Percentiles rank a stretch among this genome's conserved stretches.
phyloP scores from a whole-genome alignment of 2,888 invertebrate species.

The Sphecodes monilicornis region DNA sequence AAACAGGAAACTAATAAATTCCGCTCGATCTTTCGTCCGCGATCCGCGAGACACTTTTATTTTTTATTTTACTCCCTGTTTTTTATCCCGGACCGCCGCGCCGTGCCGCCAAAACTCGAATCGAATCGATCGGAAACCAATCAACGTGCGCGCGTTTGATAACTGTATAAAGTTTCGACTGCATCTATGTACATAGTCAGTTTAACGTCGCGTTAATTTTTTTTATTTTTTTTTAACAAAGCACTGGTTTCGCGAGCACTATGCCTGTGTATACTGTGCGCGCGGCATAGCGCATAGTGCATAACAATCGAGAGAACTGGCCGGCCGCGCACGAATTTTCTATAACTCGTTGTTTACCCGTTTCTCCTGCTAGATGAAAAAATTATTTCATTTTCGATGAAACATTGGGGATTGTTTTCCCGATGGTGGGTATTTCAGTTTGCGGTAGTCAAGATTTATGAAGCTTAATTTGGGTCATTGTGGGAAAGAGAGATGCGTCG shows the following conservation, averaged over 20 bases:
- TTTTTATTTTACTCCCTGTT: background rate
- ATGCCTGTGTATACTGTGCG: background rate
- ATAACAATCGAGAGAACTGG: slow-evolving; percentile 7
- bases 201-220: slow-evolving; percentile 14
- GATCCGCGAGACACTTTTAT: background rate
- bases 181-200: slow-evolving; percentile 6
- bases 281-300: background rate
- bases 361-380: no score
- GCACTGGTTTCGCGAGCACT: background rate
- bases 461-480: background rate
- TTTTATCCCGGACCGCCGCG: background rate
- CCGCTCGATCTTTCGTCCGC: slow-evolving; percentile 18
- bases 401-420: background rate
- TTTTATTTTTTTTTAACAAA: slow-evolving; percentile 12
- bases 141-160: slow-evolving; percentile 1
- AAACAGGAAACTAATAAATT: slow-evolving; percentile 50
- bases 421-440: background rate
- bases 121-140: slow-evolving; percentile 23
- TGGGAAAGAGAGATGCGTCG: background rate
- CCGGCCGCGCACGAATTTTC: background rate
- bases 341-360: background rate
- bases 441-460: background rate
- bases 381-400: background rate
- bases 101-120: background rate
- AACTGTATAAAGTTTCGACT: background rate